A percentile compares a stretch with the other conserved stretches of the same genome.
phyloP scores from a whole-genome alignment of 1,140 invertebrate species.

The Drosophila micromelanica region DNA sequence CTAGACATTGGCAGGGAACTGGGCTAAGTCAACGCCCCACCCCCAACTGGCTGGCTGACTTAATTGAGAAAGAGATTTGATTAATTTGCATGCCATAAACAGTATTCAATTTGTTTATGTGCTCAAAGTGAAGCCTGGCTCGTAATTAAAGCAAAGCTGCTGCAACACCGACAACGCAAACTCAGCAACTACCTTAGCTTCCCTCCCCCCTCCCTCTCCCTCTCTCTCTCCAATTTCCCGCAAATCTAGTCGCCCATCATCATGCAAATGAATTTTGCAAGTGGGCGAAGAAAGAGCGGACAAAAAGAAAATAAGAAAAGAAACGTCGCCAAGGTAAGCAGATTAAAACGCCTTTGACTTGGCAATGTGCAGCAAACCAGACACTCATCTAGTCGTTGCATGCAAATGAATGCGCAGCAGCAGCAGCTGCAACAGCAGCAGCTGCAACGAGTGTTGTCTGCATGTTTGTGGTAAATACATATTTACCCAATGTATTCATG shows the following conservation, averaged over 20 bases:
- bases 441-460: background rate
- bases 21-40: too few relatives aligned
- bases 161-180: conserved; percentile 35
- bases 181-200: conserved; percentile 33
- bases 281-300: background rate
- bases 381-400: conserved; percentile 33
- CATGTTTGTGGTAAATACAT: conserved; percentile 23
- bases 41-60: conserved; percentile 39
- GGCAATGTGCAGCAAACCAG: conserved; percentile 55
- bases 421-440: conserved; percentile 33
- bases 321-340: conserved; percentile 73
- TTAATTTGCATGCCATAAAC: conserved; percentile 81
- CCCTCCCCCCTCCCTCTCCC: background rate
- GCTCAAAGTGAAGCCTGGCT: conserved; percentile 60
- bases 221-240: too few relatives aligned
- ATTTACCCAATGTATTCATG: conserved; percentile 80
- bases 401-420: conserved; percentile 46
- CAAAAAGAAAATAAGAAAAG: conserved; percentile 24
- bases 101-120: conserved; percentile 81
- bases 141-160: conserved; percentile 78
- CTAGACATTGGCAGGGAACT: background rate
- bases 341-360: conserved; percentile 79
- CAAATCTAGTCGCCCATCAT: background rate
- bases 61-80: conserved; percentile 80
- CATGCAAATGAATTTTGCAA: conserved; percentile 34